A percentile compares a stretch with the other conserved stretches of the same genome.
Evolutionary conservation across 92 coral and sea anemone genomes (phyloP).

Genomic region (Actinostola sp.): DNA sequence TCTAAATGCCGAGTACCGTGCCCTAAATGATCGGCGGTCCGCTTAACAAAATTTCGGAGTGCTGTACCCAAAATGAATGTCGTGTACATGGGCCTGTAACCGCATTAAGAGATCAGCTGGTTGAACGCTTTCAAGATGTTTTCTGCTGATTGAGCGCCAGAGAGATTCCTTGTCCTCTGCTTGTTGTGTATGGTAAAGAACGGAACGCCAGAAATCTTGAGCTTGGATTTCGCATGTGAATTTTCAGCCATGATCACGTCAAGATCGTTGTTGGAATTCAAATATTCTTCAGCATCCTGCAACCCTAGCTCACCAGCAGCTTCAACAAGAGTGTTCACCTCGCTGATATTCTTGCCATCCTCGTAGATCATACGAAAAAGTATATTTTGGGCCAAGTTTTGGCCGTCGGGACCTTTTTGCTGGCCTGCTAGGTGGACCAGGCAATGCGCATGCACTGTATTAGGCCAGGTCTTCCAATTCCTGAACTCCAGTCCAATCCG

Average conservation of each 20-base stretch:
- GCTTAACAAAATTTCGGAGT: no score
- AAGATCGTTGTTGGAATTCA: slow-evolving; percentile 59
- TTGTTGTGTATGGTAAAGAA: slow-evolving; percentile 51
- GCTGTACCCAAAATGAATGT: no score
- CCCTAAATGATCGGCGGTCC: no score
- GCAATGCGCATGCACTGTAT: slow-evolving; percentile 75
- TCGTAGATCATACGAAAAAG: slow-evolving; percentile 80
- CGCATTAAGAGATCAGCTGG: slow-evolving; percentile 16
- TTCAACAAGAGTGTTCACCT: slow-evolving; percentile 51
- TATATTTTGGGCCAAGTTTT: slow-evolving; percentile 71
- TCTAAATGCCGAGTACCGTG: no score
- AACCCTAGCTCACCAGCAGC: slow-evolving; percentile 74
- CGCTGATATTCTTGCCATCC: slow-evolving; percentile 77
- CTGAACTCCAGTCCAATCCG: slow-evolving; percentile 72
- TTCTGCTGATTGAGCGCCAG: slow-evolving; percentile 73
- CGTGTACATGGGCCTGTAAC: no score
- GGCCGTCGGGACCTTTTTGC: slow-evolving; percentile 67
- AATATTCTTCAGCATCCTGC: slow-evolving; percentile 55
- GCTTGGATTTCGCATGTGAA: slow-evolving; percentile 62
- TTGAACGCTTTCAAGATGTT: slow-evolving; percentile 49
- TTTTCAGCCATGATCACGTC: slow-evolving; percentile 68
- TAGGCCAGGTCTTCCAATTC: slow-evolving; percentile 84
- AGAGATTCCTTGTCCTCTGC: slow-evolving; percentile 42
- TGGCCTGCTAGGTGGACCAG: slow-evolving; percentile 69
- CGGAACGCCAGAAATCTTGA: slow-evolving; percentile 81